Base-by-base conservation (phyloP, 2,888 invertebrate species). In the Ophion slaviceki region DNA sequence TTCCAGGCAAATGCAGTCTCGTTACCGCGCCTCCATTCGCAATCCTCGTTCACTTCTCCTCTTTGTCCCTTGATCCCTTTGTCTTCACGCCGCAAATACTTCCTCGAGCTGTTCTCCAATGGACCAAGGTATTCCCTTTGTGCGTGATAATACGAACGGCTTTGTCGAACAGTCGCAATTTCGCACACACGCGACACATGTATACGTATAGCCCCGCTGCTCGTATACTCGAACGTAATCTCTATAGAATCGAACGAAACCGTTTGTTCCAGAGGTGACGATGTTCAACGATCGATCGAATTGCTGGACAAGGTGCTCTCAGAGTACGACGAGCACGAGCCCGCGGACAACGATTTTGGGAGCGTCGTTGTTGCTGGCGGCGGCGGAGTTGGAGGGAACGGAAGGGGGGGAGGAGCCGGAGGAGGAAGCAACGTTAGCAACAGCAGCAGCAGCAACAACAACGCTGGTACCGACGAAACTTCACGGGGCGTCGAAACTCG, bases 281-380 rank as follows among this genome's bases (percentile, higher is more conserved):
- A 98, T 94, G 97, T 98, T 94, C 97, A 98, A 95, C 96, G 97
- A 94, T 97, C 97, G 90, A 95, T 98, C 95, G 97, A 97, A 95
- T 95, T 98, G 91, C 95, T 98, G 95, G 98, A 98, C 95, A 97
- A 97, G 93, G 98, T 98, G 94, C 95, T 98, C 94, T 97, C 97
- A 91, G 98, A 98, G 95, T 98, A 98, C 95, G 98, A 98, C 95
- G 98, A 98, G 94, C 95, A 95, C 93, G 96, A 95, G 93, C 95
- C 95, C 93, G 95, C 95, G 92, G 95, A 95, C 89, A 94, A 94
- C 92, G 95, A 95, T 92, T 86, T 86, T 84, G 85, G 81, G 47
- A 70, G 70, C 68, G 82, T 57, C 70, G 94, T 96, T 95, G 92
- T 96, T 95, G 95, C 95, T 94, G 89, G 94, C 94, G 89, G 95